Base-by-base conservation (phyloP, 1,140 invertebrate species). In the Eulimnadia texana region DNA sequence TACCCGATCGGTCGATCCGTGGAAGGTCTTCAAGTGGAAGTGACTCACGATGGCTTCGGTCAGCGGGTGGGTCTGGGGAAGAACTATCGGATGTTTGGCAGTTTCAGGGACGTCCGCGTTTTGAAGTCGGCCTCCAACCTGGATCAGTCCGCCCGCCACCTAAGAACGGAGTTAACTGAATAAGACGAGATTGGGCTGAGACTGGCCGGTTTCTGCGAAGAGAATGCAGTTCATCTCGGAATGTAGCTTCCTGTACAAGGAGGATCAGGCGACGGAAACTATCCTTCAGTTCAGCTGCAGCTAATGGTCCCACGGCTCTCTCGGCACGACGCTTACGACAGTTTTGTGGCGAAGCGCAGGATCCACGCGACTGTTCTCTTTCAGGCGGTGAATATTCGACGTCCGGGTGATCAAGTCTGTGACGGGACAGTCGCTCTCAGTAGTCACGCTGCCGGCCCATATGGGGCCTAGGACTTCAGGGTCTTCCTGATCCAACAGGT, bases 31-130 rank as follows among this genome's bases (percentile, higher is more conserved):
- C 24, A n/a, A 22, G 19, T 52, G 58, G 13, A 23, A 19, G 16
- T 3, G 19, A 22, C 49, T 42, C 28, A 60, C 16, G 9, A 60
- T 27, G 6, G 25, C 2, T 9, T 19, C 9, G 3, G 22, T 25
- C 20, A 57, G 58, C 24, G 65, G 63, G 66, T 72, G 64, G 22
- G 67, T 68, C 10, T 64, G 29, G 24, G 71, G 69, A 33, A 72
- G 55, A 11, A 77, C 50, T 16, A 74, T 70, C 0, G 73, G 74
- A 67, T 76, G 72, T 63, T 72, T 73, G 23, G 68, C 65, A 25
- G 69, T 65, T 51, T 66, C 64, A 6, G 59, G 51, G 1, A 74
- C 56, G 10, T 67, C 33, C 1, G 74, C 64, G 27, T 69, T 59
- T 22, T 60, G 10, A 10, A 75, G 60, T 10, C 74, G 60, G 6